These are phyloP conservation scores for Nansenia antarctica DNA, from an alignment of 2,113 vertebrate genomes.

Conservation along the genomic window DNA sequence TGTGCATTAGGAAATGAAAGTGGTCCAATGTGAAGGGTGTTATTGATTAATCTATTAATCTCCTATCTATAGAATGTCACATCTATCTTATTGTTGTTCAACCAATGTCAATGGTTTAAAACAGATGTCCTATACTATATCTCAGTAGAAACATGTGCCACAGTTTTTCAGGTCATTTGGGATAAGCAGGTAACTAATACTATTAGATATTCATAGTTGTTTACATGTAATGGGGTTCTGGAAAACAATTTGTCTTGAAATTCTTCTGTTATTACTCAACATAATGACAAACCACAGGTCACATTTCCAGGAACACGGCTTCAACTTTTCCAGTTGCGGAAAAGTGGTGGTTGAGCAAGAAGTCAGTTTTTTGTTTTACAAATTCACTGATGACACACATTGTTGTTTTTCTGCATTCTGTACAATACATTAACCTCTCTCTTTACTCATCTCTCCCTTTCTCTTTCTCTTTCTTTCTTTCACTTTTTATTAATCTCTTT, in stretches of 20 bases:
- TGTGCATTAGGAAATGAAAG: neutral
- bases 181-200: no score
- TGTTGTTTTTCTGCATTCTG: neutral
- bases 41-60: neutral
- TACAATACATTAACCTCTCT: neutral
- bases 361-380: neutral
- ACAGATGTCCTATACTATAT: neutral
- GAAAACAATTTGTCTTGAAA: neutral
- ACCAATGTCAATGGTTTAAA: neutral
- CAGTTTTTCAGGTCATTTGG: neutral
- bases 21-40: neutral
- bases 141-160: neutral
- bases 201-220: neutral
- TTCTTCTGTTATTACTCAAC: neutral
- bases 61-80: no score
- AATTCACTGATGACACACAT: neutral
- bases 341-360: neutral
- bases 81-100: no score
- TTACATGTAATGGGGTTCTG: neutral
- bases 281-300: neutral
- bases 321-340: neutral
- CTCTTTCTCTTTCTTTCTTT: constrained; percentile 10
- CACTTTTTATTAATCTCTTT: neutral
- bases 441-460: neutral
- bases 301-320: neutral